Base-by-base conservation (phyloP, 92 coral and sea anemone genomes). In the Zoanthus solanderi region DNA sequence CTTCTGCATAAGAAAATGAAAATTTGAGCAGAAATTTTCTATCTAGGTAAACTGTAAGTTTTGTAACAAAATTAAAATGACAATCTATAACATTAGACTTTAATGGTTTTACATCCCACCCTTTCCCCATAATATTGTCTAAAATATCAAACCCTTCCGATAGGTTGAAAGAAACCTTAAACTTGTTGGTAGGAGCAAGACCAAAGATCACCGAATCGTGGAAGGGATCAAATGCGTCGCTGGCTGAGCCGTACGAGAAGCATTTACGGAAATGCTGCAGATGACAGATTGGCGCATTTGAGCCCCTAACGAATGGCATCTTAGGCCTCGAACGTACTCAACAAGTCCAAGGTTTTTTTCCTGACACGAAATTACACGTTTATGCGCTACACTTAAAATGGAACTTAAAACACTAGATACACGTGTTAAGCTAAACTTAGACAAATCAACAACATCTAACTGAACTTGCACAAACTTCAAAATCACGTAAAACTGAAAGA, bases 91-190 rank as follows among this genome's bases (percentile, higher is more conserved):
- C 85, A 65, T 87, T 67, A 13, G 86, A 31, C 47, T 68, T 68
- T 42, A 78, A 71, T 65, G 86, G 87, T 67, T 87, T 78, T 4
- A 87, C 86, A 87, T 87, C 87, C 90, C 87, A 87, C 44, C 90
- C 90, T 83, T 87, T 87, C 90, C 86, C 86, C 83, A 67, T 63
- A 78, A 87, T 44, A 14, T 72, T 15, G 66, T 88, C 90, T 50
- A 89, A 56, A 0, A 45, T 11, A 46, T 30, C 32, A 73, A 82
- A 83, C 56, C 92, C 92, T 10, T 76, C 42, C 54, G 54, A 61
- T 37, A 77, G 42, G 14, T 46, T 14, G 23, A 84, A 84, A 84
- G 88, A 78, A 76, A 50, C 81, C 79, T 68, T 85, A 73, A 85
- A 74, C 54, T 85, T 85, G 66, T 85, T 85, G 44, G 44, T 54